Conservation (phyloP, 1,140 invertebrate species). For the Heliconius hewitsoni region DNA sequence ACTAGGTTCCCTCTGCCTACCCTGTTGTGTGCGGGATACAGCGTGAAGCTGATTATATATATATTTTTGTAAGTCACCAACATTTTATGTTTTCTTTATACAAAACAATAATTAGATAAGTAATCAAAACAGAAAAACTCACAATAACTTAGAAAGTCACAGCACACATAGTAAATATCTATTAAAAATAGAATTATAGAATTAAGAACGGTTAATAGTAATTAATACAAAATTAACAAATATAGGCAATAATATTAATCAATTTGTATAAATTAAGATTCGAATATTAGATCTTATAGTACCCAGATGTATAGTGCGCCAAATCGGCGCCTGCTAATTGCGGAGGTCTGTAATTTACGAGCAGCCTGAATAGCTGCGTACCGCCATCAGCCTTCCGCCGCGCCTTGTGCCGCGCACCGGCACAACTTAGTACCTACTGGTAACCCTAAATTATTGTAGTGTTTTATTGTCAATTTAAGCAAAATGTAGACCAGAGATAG, state of each 20-base stretch:
- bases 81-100: neutral
- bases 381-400: conserved; percentile 54
- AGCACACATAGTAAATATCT: neutral
- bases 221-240: neutral
- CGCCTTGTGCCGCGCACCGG: conserved; percentile 25
- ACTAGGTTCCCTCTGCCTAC: too few species aligned
- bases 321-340: conserved; percentile 79
- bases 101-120: neutral
- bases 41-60: too few species aligned
- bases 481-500: neutral
- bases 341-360: conserved; percentile 76
- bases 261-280: conserved; percentile 21
- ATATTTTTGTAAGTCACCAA: neutral
- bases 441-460: conserved; percentile 53
- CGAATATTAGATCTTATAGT: conserved; percentile 27
- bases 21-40: too few species aligned
- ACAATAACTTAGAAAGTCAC: neutral
- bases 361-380: conserved; percentile 60
- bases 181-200: neutral
- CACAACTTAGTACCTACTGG: conserved; percentile 43
- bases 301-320: conserved; percentile 59
- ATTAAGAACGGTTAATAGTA: neutral
- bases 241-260: conserved; percentile 5
- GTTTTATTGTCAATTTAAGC: neutral
- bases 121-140: neutral